phyloP scores from a whole-genome alignment of 2,797 vertebrate genomes.

The Hybognathus amarus region DNA sequence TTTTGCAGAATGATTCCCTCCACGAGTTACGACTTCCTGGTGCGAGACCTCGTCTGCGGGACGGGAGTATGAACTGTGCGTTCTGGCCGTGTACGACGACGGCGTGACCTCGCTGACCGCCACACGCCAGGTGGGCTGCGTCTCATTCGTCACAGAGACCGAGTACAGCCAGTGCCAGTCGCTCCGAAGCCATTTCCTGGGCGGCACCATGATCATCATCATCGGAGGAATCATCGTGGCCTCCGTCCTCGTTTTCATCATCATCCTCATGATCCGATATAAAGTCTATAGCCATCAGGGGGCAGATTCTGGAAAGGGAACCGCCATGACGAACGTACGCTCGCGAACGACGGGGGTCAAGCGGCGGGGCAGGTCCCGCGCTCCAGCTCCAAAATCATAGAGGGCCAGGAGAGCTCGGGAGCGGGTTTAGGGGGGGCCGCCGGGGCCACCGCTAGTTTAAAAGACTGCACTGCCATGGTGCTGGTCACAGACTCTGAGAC shows the following conservation, averaged over 20 bases:
- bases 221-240: conserved; percentile 96
- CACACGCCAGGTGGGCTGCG: conserved; percentile 86
- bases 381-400: conserved; percentile 80
- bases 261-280: conserved; percentile 94
- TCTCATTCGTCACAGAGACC: conserved; percentile 86
- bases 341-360: conserved; percentile 75
- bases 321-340: conserved; percentile 72
- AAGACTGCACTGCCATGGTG: conserved; percentile 74
- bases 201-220: conserved; percentile 94
- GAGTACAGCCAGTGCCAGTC: conserved; percentile 85
- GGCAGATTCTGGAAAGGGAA: conserved; percentile 75
- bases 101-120: conserved; percentile 86
- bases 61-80: conserved; percentile 86
- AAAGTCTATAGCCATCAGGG: conserved; percentile 89
- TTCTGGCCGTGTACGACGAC: conserved; percentile 87
- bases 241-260: conserved; percentile 93
- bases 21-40: conserved; percentile 86
- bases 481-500: conserved; percentile 74
- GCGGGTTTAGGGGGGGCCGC: conserved; percentile 27
- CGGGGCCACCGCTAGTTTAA: conserved; percentile 65
- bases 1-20: conserved; percentile 88
- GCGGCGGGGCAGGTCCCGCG: conserved; percentile 64
- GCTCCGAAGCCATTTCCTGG: conserved; percentile 87
- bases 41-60: conserved; percentile 86
- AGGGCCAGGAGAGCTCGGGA: conserved; percentile 75